phyloP scores from a whole-genome alignment of 23 tunicate genomes.

The Clavelina lepadiformis region DNA sequence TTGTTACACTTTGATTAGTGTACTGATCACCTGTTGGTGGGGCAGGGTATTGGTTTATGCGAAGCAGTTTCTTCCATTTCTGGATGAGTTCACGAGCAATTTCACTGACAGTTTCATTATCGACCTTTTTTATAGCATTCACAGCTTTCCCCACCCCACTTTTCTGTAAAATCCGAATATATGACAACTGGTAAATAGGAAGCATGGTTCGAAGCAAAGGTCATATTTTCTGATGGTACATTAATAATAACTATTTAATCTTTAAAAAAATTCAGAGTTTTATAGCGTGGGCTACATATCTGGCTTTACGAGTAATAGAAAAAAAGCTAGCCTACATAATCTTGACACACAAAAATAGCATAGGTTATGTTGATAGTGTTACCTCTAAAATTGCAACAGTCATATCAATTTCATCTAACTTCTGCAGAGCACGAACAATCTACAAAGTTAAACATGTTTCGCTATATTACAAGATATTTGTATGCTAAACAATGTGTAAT shows the following conservation, averaged over 20 bases:
- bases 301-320: too few relatives aligned
- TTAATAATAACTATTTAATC: not conserved
- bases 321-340: not conserved
- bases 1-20: not conserved
- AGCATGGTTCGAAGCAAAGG: not conserved
- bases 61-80: slow-evolving; percentile 63
- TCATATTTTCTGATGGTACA: not conserved
- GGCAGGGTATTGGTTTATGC: not conserved
- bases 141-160: slow-evolving; percentile 80
- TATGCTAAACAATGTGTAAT: too few relatives aligned
- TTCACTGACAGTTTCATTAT: slow-evolving; percentile 49
- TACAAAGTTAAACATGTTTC: too few relatives aligned
- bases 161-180: slow-evolving; percentile 12
- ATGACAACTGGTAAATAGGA: not conserved
- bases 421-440: slow-evolving; percentile 68
- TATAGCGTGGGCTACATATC: too few relatives aligned
- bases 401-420: slow-evolving; percentile 73
- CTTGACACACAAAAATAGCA: too few relatives aligned
- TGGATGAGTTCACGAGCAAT: slow-evolving; percentile 54
- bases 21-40: too few relatives aligned
- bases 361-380: not conserved
- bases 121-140: slow-evolving; percentile 39
- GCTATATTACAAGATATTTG: too few relatives aligned
- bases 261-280: too few relatives aligned
- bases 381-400: slow-evolving; percentile 55